Evolutionary conservation across 1,140 invertebrate genomes (phyloP).

Genomic region (Anastrepha obliqua): DNA sequence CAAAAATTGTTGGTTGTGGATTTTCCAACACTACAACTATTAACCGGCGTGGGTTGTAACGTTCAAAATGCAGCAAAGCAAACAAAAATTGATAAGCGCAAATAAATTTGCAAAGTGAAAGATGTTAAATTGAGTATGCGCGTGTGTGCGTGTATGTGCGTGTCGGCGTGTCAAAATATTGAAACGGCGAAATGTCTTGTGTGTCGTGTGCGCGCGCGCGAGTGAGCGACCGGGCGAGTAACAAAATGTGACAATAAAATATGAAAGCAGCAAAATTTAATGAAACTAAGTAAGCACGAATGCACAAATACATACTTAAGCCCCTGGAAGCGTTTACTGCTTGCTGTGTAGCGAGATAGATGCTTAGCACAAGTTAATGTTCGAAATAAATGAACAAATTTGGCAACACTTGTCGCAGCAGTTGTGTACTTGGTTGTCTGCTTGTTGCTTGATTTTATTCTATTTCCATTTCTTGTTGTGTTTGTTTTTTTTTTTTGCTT

Average conservation of each 20-base stretch:
- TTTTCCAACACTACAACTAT: neutral
- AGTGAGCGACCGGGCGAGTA: neutral
- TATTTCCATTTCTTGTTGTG: neutral
- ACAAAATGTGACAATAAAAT: neutral
- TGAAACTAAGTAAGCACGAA: neutral
- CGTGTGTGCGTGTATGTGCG: too few relatives aligned
- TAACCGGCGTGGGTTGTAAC: too few relatives aligned
- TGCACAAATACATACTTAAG: neutral
- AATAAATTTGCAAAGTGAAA: constrained; percentile 19
- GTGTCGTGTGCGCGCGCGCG: neutral
- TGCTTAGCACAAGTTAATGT: neutral
- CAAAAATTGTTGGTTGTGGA: neutral
- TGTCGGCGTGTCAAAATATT: too few relatives aligned
- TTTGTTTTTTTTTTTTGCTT: neutral
- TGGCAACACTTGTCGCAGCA: constrained; percentile 10
- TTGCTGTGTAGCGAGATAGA: neutral
- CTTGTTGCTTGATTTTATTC: constrained; percentile 14
- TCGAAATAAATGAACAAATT: constrained; percentile 12
- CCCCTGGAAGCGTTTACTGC: too few relatives aligned
- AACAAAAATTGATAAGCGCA: neutral
- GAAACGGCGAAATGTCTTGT: neutral
- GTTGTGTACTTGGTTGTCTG: neutral
- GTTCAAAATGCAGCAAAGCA: too few relatives aligned
- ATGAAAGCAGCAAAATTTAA: constrained; percentile 18
- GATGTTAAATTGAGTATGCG: neutral